Percentiles rank a stretch among this genome's conserved stretches.
Evolutionary conservation across 1,140 invertebrate genomes (phyloP).

Genomic region (Drosophila novamexicana): DNA sequence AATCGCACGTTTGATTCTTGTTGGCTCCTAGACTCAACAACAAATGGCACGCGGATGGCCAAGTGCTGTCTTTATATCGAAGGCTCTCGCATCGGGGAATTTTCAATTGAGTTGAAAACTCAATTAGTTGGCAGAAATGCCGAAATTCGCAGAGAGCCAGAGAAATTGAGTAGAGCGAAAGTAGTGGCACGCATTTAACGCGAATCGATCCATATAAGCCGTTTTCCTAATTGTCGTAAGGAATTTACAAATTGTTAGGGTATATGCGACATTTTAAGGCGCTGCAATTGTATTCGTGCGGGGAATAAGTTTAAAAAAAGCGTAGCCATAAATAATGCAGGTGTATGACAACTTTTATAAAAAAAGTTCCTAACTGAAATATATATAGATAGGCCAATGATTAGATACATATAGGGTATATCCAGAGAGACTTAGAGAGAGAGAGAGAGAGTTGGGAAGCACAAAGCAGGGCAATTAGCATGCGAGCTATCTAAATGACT

Average conservation of each 20-base stretch:
- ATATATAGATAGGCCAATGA: too few relatives aligned
- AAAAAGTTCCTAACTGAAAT: too few relatives aligned
- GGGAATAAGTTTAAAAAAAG: not conserved
- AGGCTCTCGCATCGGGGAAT: constrained; percentile 45
- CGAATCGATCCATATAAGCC: constrained; percentile 79
- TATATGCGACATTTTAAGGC: constrained; percentile 28
- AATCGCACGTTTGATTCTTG: constrained; percentile 77
- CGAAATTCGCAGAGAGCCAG: constrained; percentile 24
- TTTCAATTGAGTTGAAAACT: constrained; percentile 39
- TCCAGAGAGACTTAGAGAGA: constrained; percentile 4
- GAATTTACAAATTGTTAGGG: constrained; percentile 13
- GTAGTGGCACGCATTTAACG: constrained; percentile 43
- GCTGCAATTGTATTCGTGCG: constrained; percentile 8
- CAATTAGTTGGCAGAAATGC: constrained; percentile 46
- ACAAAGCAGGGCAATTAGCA: constrained; percentile 18
- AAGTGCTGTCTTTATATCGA: constrained; percentile 73
- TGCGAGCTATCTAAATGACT: constrained; percentile 39
- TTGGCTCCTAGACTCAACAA: constrained; percentile 83
- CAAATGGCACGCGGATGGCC: constrained; percentile 74
- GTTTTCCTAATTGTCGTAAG: constrained; percentile 57
- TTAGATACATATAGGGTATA: constrained; percentile 6
- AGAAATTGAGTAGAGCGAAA: constrained; percentile 40
- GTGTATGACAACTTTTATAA: too few relatives aligned
- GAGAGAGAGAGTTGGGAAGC: constrained; percentile 17
- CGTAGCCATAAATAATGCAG: too few relatives aligned